phyloP scores from a whole-genome alignment of 2,797 vertebrate species.

The Danio jaintianensis region DNA sequence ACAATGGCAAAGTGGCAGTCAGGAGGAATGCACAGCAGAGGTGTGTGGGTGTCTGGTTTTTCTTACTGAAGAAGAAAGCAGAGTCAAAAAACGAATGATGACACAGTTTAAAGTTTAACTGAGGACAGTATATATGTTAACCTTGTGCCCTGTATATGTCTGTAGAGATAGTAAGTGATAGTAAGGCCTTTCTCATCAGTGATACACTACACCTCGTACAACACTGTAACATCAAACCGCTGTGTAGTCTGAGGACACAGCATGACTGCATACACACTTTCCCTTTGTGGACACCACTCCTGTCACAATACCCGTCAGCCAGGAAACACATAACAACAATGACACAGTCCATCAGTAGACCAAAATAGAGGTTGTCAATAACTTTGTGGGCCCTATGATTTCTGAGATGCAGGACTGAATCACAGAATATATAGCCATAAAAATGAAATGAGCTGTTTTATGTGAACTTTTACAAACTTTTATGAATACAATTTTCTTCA shows the following conservation, averaged over 20 bases:
- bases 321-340: no score
- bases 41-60: slow-evolving; percentile 15
- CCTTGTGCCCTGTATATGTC: background rate
- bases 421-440: no score
- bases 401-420: no score
- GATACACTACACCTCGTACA: slow-evolving; percentile 56
- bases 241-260: background rate
- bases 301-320: background rate
- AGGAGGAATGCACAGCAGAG: slow-evolving; percentile 29
- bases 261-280: slow-evolving; percentile 21
- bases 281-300: slow-evolving; percentile 5
- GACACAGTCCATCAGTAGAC: background rate
- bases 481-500: no score
- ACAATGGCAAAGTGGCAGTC: slow-evolving; percentile 45
- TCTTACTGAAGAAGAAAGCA: background rate
- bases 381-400: no score
- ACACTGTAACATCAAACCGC: slow-evolving; percentile 56
- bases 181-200: slow-evolving; percentile 57
- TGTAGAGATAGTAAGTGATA: slow-evolving; percentile 41
- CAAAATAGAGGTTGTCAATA: background rate
- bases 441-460: no score
- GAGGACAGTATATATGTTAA: slow-evolving; percentile 11
- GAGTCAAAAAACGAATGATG: background rate
- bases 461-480: no score
- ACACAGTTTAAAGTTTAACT: slow-evolving; percentile 10